Evolutionary conservation across 2,113 vertebrate species (phyloP), one percentile per base, ranked within the genome.

Genomic region (Petrocephalus zakoni): DNA sequence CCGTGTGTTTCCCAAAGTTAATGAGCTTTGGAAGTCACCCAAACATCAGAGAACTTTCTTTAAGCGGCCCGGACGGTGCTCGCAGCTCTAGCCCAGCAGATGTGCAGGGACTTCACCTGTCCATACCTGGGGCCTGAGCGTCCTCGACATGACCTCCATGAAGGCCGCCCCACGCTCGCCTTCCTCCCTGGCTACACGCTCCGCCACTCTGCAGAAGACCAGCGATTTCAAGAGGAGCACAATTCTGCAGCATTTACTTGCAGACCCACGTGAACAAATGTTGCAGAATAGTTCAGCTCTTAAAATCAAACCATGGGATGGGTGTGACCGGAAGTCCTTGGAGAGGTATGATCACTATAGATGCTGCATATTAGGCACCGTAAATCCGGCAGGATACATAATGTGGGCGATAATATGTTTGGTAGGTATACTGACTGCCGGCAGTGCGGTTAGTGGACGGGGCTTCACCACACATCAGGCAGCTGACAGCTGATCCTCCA

Each of bases 21-120:
- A 94, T 92, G 91, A 94, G 89, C 90, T 91, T 90, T 94, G 94
- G 93, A 95, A 92, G 90, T 92, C 93, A 92, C 91, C 93, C 94
- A 94, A 87, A 92, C 56, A 83, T 55, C 29, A n/a, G 34, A 58
- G 34, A 88, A 88, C 90, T 81, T 51, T 37, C n/a, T 61, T 68
- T 34, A 81, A 87, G 86, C 13, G 6, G 37, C 29, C 85, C 21
- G 25, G 29, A 42, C 7, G 5, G 51, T 17, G 4, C 87, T 34
- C 17, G 4, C 17, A 29, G 64, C 7, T 17, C 22, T 15, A 17
- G 11, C 2, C 37, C 42, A 29, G 34, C 88, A 84, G 88, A 84
- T 61, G 88, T 47, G 78, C 47, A 6, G 75, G 68, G 87, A 37
- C 34, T 52, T 88, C 72, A 88, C 87, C 87, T 88, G 87, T 82